A percentile compares a stretch with the other conserved stretches of the same genome.
These are phyloP conservation scores for Embidobia sp. DNA, from an alignment of 2,888 invertebrate species.

Conservation along the genomic window DNA sequence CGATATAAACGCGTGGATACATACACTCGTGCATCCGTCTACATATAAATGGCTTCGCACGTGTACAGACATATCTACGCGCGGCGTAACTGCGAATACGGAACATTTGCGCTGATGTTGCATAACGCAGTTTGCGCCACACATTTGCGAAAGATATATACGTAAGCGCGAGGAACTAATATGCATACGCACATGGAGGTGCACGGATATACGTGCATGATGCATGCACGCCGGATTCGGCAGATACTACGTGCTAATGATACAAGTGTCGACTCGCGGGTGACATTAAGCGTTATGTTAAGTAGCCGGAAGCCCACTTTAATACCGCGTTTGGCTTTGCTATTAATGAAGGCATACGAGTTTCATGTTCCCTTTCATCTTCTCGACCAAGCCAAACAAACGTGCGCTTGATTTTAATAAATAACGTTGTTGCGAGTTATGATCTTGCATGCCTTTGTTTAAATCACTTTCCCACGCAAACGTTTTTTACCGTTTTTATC, in stretches of 20 bases:
- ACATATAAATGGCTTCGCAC: conserved; percentile 14
- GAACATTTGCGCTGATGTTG: conserved; percentile 57
- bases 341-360: too few relatives aligned
- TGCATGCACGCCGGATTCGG: conserved; percentile 38
- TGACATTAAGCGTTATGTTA: conserved; percentile 73
- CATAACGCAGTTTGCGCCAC: conserved; percentile 47
- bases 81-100: conserved; percentile 45
- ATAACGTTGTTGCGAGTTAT: too few relatives aligned
- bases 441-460: too few relatives aligned
- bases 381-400: too few relatives aligned
- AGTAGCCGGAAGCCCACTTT: conserved; percentile 25
- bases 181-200: conserved; percentile 41
- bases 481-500: too few relatives aligned
- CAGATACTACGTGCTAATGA: conserved; percentile 69
- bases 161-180: conserved; percentile 39
- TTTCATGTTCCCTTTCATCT: too few relatives aligned
- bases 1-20: conserved; percentile 27
- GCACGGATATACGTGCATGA: conserved; percentile 24
- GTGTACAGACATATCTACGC: conserved; percentile 21
- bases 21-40: neutral
- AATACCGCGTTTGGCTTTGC: too few relatives aligned
- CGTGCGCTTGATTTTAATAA: too few relatives aligned
- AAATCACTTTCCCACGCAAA: too few relatives aligned
- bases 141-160: conserved; percentile 45
- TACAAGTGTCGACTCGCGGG: conserved; percentile 72